Conservation (phyloP, 1,140 invertebrate species). For the Heliconius himera region DNA sequence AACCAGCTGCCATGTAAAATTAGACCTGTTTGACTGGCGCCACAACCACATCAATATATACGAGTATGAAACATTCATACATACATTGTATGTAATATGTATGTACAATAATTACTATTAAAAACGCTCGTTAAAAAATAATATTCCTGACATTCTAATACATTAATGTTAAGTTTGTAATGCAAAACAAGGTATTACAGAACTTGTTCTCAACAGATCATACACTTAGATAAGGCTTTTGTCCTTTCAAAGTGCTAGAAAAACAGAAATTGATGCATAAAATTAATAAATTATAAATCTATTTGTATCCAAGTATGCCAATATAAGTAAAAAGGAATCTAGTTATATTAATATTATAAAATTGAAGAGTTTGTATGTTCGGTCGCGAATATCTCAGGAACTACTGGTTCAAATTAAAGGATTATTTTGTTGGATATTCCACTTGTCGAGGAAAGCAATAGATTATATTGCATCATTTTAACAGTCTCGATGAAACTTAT, state of each 20-base stretch:
- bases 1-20: neutral
- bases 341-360: too few relatives aligned
- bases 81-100: neutral
- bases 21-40: neutral
- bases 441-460: too few relatives aligned
- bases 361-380: too few relatives aligned
- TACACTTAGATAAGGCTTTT: neutral
- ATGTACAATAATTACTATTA: neutral
- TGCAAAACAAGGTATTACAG: neutral
- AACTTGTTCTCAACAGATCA: neutral
- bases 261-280: slow-evolving; percentile 5
- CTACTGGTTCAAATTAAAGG: too few relatives aligned
- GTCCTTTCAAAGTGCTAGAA: slow-evolving; percentile 14
- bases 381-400: too few relatives aligned
- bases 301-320: neutral
- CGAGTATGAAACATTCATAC: neutral
- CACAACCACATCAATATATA: neutral
- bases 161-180: neutral
- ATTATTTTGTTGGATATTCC: too few relatives aligned
- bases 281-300: slow-evolving; percentile 3
- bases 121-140: neutral
- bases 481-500: too few relatives aligned
- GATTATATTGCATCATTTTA: too few relatives aligned
- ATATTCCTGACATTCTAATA: slow-evolving; percentile 1
- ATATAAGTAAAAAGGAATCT: neutral